A percentile compares a stretch with the other conserved stretches of the same genome.
Conservation (phyloP, 1,140 invertebrate genomes). For the Eupristina koningsbergeri region DNA sequence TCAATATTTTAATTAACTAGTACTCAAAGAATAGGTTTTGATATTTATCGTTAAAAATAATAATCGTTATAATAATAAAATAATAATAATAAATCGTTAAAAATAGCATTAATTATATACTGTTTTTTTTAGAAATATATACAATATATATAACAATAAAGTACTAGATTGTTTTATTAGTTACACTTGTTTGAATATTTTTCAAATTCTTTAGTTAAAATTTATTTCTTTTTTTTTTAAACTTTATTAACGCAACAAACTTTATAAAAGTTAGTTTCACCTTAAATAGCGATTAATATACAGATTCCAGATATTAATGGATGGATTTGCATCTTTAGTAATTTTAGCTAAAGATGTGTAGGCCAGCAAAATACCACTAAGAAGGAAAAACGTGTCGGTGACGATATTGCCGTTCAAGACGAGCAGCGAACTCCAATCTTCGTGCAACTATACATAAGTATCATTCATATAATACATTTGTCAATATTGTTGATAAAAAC, state of each 20-base stretch:
- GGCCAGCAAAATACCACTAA: constrained; percentile 71
- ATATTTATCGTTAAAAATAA: no score
- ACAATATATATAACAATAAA: no score
- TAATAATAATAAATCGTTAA: no score
- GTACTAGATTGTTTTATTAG: no score
- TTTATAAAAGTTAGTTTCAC: constrained; percentile 45
- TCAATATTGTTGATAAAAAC: neutral
- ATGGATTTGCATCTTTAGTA: constrained; percentile 57
- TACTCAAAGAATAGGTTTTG: no score
- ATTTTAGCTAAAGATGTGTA: constrained; percentile 67
- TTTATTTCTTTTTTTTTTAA: neutral
- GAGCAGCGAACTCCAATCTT: constrained; percentile 62
- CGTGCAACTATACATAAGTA: constrained; percentile 58
- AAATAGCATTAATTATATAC: no score
- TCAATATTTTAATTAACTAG: no score
- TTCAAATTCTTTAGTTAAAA: no score
- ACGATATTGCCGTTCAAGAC: constrained; percentile 71
- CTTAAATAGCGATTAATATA: constrained; percentile 67
- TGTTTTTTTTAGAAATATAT: no score
- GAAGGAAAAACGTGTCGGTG: constrained; percentile 75
- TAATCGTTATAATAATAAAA: no score
- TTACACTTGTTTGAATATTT: no score
- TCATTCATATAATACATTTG: constrained; percentile 19
- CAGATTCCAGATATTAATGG: constrained; percentile 59
- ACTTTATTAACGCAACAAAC: neutral